phyloP scores from a whole-genome alignment of 37 sponge, comb jelly and placozoan genomes.

The Chondrilla cf. caribensis region DNA sequence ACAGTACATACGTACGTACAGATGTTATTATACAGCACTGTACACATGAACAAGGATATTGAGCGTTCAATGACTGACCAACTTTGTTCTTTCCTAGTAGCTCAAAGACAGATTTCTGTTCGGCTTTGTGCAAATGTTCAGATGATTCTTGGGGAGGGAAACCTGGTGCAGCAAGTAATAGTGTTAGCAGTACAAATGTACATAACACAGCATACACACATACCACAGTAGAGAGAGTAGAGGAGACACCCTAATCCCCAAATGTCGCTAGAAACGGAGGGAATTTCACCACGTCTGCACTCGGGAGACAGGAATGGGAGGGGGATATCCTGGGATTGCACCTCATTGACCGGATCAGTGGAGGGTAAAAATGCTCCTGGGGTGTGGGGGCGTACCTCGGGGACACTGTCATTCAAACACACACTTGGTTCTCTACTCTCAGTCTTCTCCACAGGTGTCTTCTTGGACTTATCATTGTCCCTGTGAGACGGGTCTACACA shows the following conservation, averaged over 20 bases:
- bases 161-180: too few species aligned
- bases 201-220: too few species aligned
- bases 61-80: too few species aligned
- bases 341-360: not conserved
- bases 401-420: not conserved
- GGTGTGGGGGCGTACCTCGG: conserved; percentile 7
- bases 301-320: not conserved
- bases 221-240: not conserved
- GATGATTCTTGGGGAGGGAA: too few species aligned
- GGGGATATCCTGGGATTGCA: not conserved
- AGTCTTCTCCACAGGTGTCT: not conserved
- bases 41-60: too few species aligned
- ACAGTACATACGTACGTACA: not conserved
- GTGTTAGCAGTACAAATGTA: too few species aligned
- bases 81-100: too few species aligned
- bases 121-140: too few species aligned
- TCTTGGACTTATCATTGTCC: not conserved
- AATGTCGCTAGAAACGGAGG: not conserved
- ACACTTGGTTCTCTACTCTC: not conserved
- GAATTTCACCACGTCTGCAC: not conserved
- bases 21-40: not conserved
- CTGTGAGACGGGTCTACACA: not conserved
- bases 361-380: not conserved
- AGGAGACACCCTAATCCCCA: not conserved
- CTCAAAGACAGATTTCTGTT: too few species aligned